Base-by-base conservation (phyloP, 2,113 vertebrate species). In the human (Homo sapiens) region DNA sequence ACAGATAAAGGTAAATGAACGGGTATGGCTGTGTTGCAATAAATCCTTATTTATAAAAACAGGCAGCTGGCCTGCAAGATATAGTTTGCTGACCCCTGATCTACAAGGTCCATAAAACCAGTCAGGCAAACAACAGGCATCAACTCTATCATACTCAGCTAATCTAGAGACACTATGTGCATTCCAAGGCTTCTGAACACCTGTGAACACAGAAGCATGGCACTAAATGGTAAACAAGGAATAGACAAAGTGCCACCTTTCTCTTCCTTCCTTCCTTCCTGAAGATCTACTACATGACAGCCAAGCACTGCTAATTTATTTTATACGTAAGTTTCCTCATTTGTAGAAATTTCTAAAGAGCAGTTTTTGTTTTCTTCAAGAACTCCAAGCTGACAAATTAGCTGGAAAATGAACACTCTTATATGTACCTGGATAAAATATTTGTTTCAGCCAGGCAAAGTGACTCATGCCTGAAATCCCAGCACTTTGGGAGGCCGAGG, bases 41-140 rank as follows among this genome's bases (percentile, higher is more conserved):
- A 89, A 96, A 72, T 32, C 35, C 90, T 96, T 91, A 97, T 50
- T 75, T 96, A 96, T 68, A 89, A 96, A 96, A 96, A 90, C 4
- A 85, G 10, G 23, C 13, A 94, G 70, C 45, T 30, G 59, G 35
- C 16, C 85, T 80, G 68, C 45, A 86, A 83, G 64, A 45, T 80
- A 89, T 3, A 80, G 18, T 96, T 89, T 92, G 59, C 68, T 90
- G 70, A 76, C 25, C 27, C 55, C 23, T 80, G 11, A 78, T 90
- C 83, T 95, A 91, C 35, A 90, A 38, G 55, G 8, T 94, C 27
- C 52, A 90, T 68, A 96, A 96, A 80, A 93, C 13, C 27, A 92
- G 27, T 79, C 75, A 66, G 52, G 48, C 50, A 89, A 96, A 85
- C 38, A 79, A 72, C 1, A 89, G 72, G 64, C 64, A 94, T 93